A percentile compares a stretch with the other conserved stretches of the same genome.
These are phyloP conservation scores for Leptoteleia sp. DNA, from an alignment of 1,140 invertebrate species.

Conservation along the genomic window DNA sequence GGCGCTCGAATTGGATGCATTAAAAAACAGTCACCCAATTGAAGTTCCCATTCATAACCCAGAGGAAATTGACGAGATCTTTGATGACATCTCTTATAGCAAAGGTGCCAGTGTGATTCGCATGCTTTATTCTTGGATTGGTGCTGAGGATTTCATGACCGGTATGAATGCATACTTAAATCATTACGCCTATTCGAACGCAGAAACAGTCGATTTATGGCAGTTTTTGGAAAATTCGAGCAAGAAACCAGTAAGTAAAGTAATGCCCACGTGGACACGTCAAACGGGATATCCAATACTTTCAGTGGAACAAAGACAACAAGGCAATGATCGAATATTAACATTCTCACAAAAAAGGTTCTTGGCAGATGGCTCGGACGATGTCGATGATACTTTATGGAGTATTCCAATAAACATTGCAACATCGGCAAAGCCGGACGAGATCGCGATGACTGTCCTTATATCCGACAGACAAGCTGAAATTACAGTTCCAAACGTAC, in stretches of 20 bases:
- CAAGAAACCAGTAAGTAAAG: slow-evolving; percentile 92
- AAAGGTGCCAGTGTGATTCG: slow-evolving; percentile 93
- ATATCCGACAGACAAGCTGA: slow-evolving; percentile 85
- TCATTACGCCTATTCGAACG: slow-evolving; percentile 92
- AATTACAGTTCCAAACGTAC: slow-evolving; percentile 86
- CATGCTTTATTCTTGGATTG: slow-evolving; percentile 98
- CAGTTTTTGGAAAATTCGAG: slow-evolving; percentile 92
- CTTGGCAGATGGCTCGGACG: slow-evolving; percentile 87
- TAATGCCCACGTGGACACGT: slow-evolving; percentile 98
- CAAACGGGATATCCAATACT: slow-evolving; percentile 95
- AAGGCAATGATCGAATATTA: slow-evolving; percentile 85
- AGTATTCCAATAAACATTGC: slow-evolving; percentile 94
- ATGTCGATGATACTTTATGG: slow-evolving; percentile 84
- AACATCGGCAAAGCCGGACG: slow-evolving; percentile 85
- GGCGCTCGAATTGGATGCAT: slow-evolving; percentile 93
- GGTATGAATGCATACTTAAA: slow-evolving; percentile 97
- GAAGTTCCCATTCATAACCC: slow-evolving; percentile 95
- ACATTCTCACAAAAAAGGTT: slow-evolving; percentile 92
- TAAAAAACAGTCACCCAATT: slow-evolving; percentile 96
- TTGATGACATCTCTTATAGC: slow-evolving; percentile 97
- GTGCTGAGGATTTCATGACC: slow-evolving; percentile 94
- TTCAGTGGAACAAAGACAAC: slow-evolving; percentile 80
- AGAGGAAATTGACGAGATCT: slow-evolving; percentile 96
- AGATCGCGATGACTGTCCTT: slow-evolving; percentile 83
- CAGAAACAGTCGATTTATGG: slow-evolving; percentile 98